These are phyloP conservation scores for Holcopasites calliopsidis DNA, from an alignment of 1,140 invertebrate genomes.

Conservation along the genomic window DNA sequence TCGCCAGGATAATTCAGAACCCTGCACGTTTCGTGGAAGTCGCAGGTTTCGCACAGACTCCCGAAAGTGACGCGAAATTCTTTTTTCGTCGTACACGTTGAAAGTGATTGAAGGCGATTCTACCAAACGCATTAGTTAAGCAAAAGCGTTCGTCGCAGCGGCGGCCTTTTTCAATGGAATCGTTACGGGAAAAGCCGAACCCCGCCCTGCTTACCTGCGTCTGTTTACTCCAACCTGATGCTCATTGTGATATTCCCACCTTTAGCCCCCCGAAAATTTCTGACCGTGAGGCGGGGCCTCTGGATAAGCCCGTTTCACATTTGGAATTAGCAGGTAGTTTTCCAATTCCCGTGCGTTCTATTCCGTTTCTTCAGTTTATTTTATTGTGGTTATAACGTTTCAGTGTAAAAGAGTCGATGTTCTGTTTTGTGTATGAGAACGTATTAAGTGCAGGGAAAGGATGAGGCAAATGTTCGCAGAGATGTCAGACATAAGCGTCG, in stretches of 20 bases:
- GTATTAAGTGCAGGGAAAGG: too few species aligned
- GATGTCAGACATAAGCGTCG: not conserved
- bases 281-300: not conserved
- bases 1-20: too few species aligned
- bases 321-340: not conserved
- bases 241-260: constrained; percentile 18
- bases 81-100: not conserved
- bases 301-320: not conserved
- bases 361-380: too few species aligned
- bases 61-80: not conserved
- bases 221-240: constrained; percentile 34
- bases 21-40: too few species aligned
- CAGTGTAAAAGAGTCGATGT: too few species aligned
- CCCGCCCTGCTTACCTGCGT: constrained; percentile 28
- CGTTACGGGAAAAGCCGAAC: constrained; percentile 28
- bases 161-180: constrained; percentile 5
- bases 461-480: too few species aligned
- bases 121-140: too few species aligned
- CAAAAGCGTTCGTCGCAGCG: too few species aligned
- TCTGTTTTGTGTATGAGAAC: too few species aligned
- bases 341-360: not conserved
- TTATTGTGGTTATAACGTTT: too few species aligned
- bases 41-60: not conserved
- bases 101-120: not conserved
- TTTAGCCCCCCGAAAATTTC: constrained; percentile 17